Conservation (phyloP, 2,113 vertebrate genomes). For the Colistium nudipinnis region DNA sequence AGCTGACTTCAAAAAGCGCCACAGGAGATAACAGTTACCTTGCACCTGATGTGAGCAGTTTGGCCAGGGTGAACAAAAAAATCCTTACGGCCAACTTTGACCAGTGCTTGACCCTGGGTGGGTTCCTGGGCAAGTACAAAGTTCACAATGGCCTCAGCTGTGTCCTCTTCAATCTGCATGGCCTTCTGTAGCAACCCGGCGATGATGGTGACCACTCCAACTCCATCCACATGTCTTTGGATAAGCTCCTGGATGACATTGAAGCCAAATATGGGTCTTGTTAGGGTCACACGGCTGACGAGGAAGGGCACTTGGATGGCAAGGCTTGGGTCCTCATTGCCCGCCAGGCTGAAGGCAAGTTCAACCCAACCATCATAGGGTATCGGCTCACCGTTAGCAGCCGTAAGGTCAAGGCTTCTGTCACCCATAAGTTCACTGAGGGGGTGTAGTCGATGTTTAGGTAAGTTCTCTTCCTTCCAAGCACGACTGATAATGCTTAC, state of each 20-base stretch:
- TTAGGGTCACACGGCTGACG: not conserved
- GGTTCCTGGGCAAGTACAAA: not conserved
- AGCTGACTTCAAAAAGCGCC: not conserved
- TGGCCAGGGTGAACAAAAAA: not conserved
- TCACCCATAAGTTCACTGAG: no score
- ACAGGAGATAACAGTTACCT: not conserved
- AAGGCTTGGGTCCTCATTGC: not conserved
- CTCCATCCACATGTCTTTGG: not conserved
- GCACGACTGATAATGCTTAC: not conserved
- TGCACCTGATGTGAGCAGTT: not conserved
- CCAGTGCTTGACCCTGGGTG: no score
- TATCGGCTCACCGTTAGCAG: not conserved
- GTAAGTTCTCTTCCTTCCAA: constrained; percentile 18
- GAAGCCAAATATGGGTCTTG: not conserved
- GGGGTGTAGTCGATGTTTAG: not conserved
- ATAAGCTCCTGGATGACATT: constrained; percentile 4
- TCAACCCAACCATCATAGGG: not conserved
- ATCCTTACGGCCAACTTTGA: not conserved
- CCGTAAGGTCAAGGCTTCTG: no score
- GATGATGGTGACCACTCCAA: not conserved
- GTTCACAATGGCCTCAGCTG: constrained; percentile 5
- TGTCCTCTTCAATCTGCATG: not conserved
- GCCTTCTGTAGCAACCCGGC: not conserved
- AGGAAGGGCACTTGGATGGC: not conserved
- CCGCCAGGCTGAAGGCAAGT: not conserved